Evolutionary conservation across 1,140 invertebrate species (phyloP).

Genomic region (Drosophila sucinea): DNA sequence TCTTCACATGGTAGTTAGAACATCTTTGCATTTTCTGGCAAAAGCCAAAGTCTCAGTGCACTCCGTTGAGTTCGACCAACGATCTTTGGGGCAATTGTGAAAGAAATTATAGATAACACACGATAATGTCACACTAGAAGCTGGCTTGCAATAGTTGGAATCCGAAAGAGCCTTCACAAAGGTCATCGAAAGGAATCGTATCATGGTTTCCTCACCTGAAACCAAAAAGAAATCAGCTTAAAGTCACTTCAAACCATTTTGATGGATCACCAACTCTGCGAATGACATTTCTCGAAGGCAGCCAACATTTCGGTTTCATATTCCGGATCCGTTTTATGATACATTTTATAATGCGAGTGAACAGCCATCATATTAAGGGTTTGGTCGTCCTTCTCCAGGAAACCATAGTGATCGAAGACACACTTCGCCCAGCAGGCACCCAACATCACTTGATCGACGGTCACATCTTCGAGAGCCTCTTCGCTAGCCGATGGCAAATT

Average conservation of each 20-base stretch:
- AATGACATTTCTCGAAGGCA: slow-evolving; percentile 60
- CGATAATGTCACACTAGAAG: slow-evolving; percentile 56
- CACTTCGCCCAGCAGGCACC: slow-evolving; percentile 67
- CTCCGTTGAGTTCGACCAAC: slow-evolving; percentile 67
- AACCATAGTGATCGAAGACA: slow-evolving; percentile 60
- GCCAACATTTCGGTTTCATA: slow-evolving; percentile 66
- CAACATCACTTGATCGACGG: slow-evolving; percentile 57
- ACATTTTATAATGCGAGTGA: slow-evolving; percentile 39
- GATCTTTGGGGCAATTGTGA: slow-evolving; percentile 60
- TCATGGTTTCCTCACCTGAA: slow-evolving; percentile 48
- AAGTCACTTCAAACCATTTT: neutral
- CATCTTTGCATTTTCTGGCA: slow-evolving; percentile 65
- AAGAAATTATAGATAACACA: slow-evolving; percentile 67
- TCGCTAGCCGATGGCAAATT: slow-evolving; percentile 42
- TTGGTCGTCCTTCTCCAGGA: slow-evolving; percentile 39
- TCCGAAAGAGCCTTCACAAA: slow-evolving; percentile 37
- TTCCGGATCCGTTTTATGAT: slow-evolving; percentile 54
- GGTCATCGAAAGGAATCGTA: slow-evolving; percentile 46
- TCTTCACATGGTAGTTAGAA: slow-evolving; percentile 64
- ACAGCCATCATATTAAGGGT: slow-evolving; percentile 62
- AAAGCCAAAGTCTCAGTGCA: slow-evolving; percentile 60
- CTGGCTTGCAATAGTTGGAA: slow-evolving; percentile 48
- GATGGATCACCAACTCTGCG: slow-evolving; percentile 34
- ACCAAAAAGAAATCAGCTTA: too few species aligned
- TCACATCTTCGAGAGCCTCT: slow-evolving; percentile 66